Conservation (phyloP, 2,797 vertebrate genomes). For the Selene dorsalis region DNA sequence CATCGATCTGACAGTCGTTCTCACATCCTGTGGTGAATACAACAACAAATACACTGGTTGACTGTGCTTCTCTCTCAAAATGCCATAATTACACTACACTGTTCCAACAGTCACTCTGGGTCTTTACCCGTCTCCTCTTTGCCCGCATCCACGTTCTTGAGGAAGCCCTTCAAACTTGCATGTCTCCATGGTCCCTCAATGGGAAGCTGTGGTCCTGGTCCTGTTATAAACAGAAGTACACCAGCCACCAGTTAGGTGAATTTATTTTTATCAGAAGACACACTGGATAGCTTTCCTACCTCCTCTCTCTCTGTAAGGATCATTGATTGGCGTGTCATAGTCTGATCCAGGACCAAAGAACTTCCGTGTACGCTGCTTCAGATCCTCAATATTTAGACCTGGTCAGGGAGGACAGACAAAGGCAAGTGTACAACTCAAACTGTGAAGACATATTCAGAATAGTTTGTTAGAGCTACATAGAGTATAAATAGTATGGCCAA, state of each 20-base stretch:
- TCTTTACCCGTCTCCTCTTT: conserved; percentile 80
- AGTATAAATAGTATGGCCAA: neutral
- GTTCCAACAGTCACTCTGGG: neutral
- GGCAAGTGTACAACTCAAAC: neutral
- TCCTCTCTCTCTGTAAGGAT: conserved; percentile 80
- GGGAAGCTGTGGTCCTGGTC: conserved; percentile 83
- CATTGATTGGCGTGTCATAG: conserved; percentile 84
- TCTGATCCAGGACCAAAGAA: conserved; percentile 85
- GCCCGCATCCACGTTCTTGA: conserved; percentile 83
- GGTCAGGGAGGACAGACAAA: conserved; percentile 10
- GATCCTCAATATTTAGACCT: conserved; percentile 82
- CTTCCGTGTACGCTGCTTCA: conserved; percentile 78
- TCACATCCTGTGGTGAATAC: conserved; percentile 76
- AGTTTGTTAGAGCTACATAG: neutral
- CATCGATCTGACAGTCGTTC: conserved; percentile 82
- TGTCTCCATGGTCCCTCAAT: conserved; percentile 86
- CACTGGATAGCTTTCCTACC: conserved; percentile 58
- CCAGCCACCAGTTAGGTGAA: neutral
- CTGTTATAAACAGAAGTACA: conserved; percentile 48
- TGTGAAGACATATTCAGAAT: neutral
- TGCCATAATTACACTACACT: neutral
- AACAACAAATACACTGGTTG: neutral
- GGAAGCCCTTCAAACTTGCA: conserved; percentile 80
- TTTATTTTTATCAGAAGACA: neutral
- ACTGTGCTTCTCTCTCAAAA: neutral